Evolutionary conservation across 1,140 invertebrate species (phyloP).

Genomic region (Limonius californicus): DNA sequence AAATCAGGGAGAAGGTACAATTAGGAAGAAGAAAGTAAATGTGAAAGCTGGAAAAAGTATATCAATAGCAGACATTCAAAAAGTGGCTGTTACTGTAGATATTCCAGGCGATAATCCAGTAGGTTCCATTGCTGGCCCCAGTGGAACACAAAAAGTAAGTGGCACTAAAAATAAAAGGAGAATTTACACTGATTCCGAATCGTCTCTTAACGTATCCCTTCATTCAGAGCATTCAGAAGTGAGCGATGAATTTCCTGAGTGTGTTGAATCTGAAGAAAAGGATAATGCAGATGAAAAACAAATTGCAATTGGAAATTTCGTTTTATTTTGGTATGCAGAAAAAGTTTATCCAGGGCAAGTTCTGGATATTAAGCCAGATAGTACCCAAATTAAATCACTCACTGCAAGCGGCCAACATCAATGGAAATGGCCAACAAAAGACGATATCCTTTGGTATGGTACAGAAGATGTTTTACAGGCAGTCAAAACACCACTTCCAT

Average conservation of each 20-base stretch:
- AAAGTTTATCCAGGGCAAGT: constrained; percentile 13
- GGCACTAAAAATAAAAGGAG: not conserved
- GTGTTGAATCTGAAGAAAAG: not conserved
- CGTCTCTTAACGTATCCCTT: constrained; percentile 7
- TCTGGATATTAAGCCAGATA: constrained; percentile 8
- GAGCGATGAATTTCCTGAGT: not conserved
- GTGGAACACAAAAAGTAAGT: not conserved
- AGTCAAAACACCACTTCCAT: constrained; percentile 1
- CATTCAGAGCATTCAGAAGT: constrained; percentile 6
- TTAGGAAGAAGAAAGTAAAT: constrained; percentile 8
- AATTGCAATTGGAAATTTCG: constrained; percentile 2
- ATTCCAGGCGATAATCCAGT: too few relatives aligned
- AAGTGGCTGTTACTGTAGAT: constrained; percentile 8
- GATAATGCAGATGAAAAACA: not conserved
- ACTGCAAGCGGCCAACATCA: constrained; percentile 9
- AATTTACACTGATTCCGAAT: constrained; percentile 7
- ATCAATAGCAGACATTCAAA: not conserved
- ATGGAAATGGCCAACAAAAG: constrained; percentile 7
- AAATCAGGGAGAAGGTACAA: not conserved
- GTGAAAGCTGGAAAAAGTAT: constrained; percentile 7
- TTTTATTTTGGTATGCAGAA: constrained; percentile 10
- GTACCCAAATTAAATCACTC: constrained; percentile 20
- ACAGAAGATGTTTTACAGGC: constrained; percentile 7
- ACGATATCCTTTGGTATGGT: constrained; percentile 16
- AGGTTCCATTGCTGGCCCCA: not conserved